phyloP scores from a whole-genome alignment of 2,797 vertebrate species.

The Pelobates cultripes region DNA sequence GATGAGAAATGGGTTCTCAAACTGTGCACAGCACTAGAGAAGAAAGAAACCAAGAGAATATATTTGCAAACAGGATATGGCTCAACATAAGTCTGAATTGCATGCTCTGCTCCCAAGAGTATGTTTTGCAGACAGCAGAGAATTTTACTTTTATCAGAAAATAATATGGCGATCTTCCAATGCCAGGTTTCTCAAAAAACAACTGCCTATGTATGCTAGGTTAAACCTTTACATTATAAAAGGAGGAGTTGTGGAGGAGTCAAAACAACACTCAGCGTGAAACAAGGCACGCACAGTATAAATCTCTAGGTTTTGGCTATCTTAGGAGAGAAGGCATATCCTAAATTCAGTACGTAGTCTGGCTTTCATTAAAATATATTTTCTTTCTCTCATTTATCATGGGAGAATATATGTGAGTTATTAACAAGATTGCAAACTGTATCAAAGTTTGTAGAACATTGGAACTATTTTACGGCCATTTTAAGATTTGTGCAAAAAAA shows the following conservation, averaged over 20 bases:
- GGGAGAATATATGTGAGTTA: conserved; percentile 16
- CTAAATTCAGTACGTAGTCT: conserved; percentile 38
- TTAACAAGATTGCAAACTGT: conserved; percentile 14
- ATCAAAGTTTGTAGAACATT: conserved; percentile 31
- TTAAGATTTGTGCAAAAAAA: neutral
- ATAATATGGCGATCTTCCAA: conserved; percentile 68
- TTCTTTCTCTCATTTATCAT: conserved; percentile 46
- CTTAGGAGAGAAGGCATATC: conserved; percentile 34
- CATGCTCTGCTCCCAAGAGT: conserved; percentile 68
- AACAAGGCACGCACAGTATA: conserved; percentile 55
- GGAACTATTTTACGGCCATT: conserved; percentile 24
- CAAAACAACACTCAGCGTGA: conserved; percentile 56
- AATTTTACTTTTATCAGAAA: conserved; percentile 78
- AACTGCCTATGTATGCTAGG: conserved; percentile 59
- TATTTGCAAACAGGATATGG: conserved; percentile 82
- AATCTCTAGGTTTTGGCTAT: conserved; percentile 49
- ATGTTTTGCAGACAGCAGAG: conserved; percentile 74
- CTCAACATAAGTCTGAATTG: conserved; percentile 81
- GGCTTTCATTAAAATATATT: conserved; percentile 52
- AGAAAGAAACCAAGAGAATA: conserved; percentile 76
- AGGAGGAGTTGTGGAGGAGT: conserved; percentile 54
- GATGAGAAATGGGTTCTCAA: conserved; percentile 78
- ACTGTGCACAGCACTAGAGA: conserved; percentile 75
- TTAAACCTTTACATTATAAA: conserved; percentile 63
- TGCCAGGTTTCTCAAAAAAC: conserved; percentile 62